These are phyloP conservation scores for Psylliodes chrysocephalus DNA, from an alignment of 2,888 invertebrate species.

Conservation along the genomic window DNA sequence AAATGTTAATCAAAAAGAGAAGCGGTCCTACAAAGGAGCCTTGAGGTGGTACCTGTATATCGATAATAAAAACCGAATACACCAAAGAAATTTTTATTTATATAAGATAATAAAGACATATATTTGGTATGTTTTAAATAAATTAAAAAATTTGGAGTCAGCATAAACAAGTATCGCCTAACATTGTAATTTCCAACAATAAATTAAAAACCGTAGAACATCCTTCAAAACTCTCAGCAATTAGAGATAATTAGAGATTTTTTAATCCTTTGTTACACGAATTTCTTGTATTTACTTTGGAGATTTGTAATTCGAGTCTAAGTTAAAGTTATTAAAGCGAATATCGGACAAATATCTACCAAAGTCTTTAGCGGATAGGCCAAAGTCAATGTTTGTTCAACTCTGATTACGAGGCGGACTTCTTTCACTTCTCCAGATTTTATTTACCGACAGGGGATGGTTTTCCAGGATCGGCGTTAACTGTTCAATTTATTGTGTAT, in stretches of 20 bases:
- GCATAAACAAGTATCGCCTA: no score
- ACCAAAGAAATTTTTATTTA: no score
- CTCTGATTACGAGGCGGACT: conserved; percentile 48
- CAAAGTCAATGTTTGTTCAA: conserved; percentile 54
- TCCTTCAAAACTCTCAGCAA: conserved; percentile 15
- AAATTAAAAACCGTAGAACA: background rate
- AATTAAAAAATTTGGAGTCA: no score
- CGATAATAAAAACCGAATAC: no score
- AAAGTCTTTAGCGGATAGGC: conserved; percentile 45
- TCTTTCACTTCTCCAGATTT: conserved; percentile 47
- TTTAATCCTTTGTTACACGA: conserved; percentile 16
- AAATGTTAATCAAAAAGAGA: no score
- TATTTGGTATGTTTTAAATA: no score
- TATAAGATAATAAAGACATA: no score
- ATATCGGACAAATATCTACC: conserved; percentile 47
- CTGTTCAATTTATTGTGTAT: no score
- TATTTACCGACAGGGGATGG: conserved; percentile 49
- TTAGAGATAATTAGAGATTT: conserved; percentile 38
- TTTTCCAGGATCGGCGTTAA: conserved; percentile 26
- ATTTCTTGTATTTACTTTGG: conserved; percentile 44
- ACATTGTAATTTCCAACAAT: no score
- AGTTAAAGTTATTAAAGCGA: conserved; percentile 48
- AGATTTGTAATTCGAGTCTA: conserved; percentile 44
- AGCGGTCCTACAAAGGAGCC: no score
- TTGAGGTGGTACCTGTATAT: no score